phyloP scores from a whole-genome alignment of 2,888 invertebrate genomes.

The Drymonia ruficornis region DNA sequence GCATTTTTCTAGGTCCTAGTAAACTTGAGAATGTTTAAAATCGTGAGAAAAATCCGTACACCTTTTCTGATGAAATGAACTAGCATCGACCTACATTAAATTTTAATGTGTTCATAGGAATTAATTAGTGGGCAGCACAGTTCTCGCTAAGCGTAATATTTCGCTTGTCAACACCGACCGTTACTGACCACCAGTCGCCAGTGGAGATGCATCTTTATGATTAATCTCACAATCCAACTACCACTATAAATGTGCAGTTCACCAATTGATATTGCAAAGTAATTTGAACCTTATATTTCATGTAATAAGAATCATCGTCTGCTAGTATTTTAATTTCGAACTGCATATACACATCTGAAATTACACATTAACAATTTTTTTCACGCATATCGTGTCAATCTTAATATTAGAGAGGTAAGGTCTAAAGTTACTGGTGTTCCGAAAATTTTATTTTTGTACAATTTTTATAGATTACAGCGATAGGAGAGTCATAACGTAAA shows the following conservation, averaged over 20 bases:
- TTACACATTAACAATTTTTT: conserved; percentile 31
- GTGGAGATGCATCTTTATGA: conserved; percentile 72
- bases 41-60: conserved; percentile 21
- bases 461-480: conserved; percentile 53
- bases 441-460: conserved; percentile 36
- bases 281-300: conserved; percentile 21
- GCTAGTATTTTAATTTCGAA: conserved; percentile 2
- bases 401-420: conserved; percentile 44
- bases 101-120: conserved; percentile 53
- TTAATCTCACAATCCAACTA: conserved; percentile 70
- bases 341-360: conserved; percentile 10
- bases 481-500: conserved; percentile 54
- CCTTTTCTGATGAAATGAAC: conserved; percentile 8
- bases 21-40: background rate
- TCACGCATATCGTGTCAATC: conserved; percentile 39
- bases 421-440: conserved; percentile 35
- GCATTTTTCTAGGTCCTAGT: no score
- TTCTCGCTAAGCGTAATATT: conserved; percentile 52
- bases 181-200: conserved; percentile 58
- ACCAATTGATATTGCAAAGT: conserved; percentile 2
- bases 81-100: conserved; percentile 39
- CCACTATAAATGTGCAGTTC: conserved; percentile 22
- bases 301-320: conserved; percentile 8
- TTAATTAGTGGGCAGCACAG: conserved; percentile 40
- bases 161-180: conserved; percentile 57